Conservation (phyloP, 1,140 invertebrate genomes). For the Habropoda laboriosa region DNA sequence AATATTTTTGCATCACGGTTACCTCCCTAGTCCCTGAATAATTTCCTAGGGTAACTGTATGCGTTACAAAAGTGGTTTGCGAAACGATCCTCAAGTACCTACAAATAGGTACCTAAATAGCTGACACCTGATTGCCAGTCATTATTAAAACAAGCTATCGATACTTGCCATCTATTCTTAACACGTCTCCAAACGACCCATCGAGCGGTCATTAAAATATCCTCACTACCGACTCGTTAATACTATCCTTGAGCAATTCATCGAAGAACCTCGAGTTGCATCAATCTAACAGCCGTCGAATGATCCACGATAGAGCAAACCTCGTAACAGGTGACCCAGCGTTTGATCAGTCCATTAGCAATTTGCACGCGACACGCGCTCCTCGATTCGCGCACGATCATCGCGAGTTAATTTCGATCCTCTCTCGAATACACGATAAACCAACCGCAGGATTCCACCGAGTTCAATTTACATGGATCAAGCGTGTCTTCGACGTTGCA, state of each 20-base stretch:
- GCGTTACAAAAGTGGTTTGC: too few relatives aligned
- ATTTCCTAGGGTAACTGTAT: too few relatives aligned
- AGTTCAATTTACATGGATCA: neutral
- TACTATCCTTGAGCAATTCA: too few relatives aligned
- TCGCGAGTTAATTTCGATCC: neutral
- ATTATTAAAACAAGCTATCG: too few relatives aligned
- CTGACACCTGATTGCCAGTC: neutral
- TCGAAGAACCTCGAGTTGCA: too few relatives aligned
- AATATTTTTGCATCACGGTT: too few relatives aligned
- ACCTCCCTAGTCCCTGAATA: too few relatives aligned
- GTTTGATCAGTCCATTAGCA: neutral
- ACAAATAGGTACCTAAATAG: neutral
- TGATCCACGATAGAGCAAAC: neutral
- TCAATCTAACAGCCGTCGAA: too few relatives aligned
- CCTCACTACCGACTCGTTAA: neutral
- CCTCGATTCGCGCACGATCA: neutral
- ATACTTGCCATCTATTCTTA: neutral
- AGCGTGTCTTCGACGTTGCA: neutral
- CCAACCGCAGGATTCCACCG: neutral
- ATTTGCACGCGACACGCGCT: neutral
- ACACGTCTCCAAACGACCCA: neutral
- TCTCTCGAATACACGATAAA: neutral
- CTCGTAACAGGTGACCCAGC: neutral
- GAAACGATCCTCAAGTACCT: too few relatives aligned
- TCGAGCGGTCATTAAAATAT: neutral